A percentile compares a stretch with the other conserved stretches of the same genome.
Evolutionary conservation across 2,888 invertebrate species (phyloP).

Genomic region (Andrena flavipes): DNA sequence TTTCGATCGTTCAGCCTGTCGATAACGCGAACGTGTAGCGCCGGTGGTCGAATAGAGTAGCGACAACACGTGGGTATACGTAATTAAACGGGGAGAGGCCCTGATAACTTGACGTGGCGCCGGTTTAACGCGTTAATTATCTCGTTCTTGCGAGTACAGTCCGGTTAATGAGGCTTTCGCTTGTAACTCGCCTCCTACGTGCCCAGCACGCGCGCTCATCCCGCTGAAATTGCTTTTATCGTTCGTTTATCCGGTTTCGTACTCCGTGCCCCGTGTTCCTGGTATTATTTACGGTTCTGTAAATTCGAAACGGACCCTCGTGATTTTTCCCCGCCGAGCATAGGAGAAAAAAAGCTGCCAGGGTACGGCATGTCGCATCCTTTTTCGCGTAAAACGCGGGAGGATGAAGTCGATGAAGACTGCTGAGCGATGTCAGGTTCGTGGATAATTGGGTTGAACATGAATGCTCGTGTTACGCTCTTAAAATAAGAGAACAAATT

Average conservation of each 20-base stretch:
- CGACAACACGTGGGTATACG: conserved; percentile 71
- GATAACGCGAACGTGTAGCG: conserved; percentile 49
- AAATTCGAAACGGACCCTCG: conserved; percentile 25
- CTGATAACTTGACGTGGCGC: conserved; percentile 73
- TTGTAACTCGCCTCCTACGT: conserved; percentile 77
- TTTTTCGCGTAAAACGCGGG: neutral
- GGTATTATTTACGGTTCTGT: conserved; percentile 53
- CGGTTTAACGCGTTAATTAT: conserved; percentile 76
- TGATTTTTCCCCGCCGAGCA: conserved; percentile 5
- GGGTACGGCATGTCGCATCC: neutral
- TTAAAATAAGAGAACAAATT: no score
- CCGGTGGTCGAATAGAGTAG: conserved; percentile 70
- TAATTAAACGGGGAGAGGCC: conserved; percentile 73
- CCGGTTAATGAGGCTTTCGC: conserved; percentile 74
- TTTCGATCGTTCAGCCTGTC: conserved; percentile 1
- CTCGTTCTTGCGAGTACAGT: conserved; percentile 70
- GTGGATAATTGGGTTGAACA: neutral
- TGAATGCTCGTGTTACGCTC: neutral
- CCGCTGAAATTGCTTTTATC: conserved; percentile 50
- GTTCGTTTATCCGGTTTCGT: conserved; percentile 47
- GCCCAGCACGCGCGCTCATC: conserved; percentile 65
- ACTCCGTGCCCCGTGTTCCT: conserved; percentile 1
- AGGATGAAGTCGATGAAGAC: neutral
- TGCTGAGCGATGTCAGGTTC: neutral
- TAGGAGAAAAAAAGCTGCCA: neutral